Percentiles rank a stretch among this genome's conserved stretches.
These are phyloP conservation scores for Gallinago nigripennis DNA, from an alignment of 2,797 vertebrate species.

Conservation along the genomic window DNA sequence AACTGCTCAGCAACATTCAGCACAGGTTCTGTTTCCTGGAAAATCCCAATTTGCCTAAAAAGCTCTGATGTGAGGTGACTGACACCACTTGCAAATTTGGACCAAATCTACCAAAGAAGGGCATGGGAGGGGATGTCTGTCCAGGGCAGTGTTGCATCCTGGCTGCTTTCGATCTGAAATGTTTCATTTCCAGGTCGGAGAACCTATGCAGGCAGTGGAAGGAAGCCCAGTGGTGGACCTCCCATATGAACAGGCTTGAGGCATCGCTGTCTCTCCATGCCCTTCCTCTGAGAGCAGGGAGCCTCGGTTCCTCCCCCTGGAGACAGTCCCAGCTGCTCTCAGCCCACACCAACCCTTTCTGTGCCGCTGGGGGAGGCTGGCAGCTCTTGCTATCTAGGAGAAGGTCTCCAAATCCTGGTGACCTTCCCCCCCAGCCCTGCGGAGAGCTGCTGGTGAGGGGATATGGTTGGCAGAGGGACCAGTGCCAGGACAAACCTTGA, in stretches of 20 bases:
- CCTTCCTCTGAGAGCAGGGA: background rate
- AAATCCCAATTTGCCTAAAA: background rate
- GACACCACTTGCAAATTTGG: background rate
- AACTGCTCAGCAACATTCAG: accelerated
- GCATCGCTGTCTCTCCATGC: accelerated
- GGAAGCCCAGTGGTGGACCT: background rate
- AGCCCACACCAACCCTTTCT: background rate
- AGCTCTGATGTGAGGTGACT: background rate
- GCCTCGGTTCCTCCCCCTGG: background rate
- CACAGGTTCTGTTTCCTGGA: background rate
- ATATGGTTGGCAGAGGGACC: background rate
- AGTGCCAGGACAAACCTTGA: background rate
- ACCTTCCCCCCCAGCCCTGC: background rate
- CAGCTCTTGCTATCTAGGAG: background rate
- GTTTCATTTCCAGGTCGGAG: background rate
- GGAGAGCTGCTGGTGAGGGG: background rate
- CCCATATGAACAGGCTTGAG: background rate
- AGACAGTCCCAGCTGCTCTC: background rate
- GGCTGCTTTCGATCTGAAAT: background rate
- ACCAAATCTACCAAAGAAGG: background rate
- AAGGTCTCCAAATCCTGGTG: background rate
- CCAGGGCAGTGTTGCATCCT: background rate
- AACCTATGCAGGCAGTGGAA: background rate
- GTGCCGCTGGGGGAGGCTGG: background rate
- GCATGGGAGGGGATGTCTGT: background rate